Evolutionary conservation across 35 echinoderm and acorn worm genomes (phyloP), one percentile per base, ranked within the genome.

Genomic region (Acanthaster planci): DNA sequence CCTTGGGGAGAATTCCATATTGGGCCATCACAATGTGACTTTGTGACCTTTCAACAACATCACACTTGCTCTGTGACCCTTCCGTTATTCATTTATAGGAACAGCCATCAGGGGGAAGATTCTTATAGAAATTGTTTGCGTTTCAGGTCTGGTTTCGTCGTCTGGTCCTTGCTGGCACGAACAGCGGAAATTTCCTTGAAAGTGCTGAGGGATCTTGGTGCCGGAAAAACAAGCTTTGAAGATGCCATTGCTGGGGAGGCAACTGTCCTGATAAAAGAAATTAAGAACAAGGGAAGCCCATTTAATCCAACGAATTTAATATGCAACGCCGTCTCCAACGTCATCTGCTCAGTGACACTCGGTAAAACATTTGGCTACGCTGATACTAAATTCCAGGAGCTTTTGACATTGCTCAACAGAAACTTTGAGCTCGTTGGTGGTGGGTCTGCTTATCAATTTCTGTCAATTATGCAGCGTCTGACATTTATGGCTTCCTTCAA

Each of bases 301-400:
- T 31, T 78, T 4, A 39, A 78, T 78, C 76, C 76, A 16, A 32
- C 32, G 2, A 23, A 10, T 31, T 78, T 26, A 16, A 6, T 78
- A 2, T 1, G 31, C 5, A 78, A 32, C 76, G 76, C 76, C 17
- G 35, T 78, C 35, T 78, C 76, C 1, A 78, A 78, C 39, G 35
- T 78, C 76, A 78, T 78, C 35, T 78, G 76, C 17, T 78, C 76
- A 1, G 76, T 78, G 31, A 39, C 39, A 2, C 35, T 78, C 35
- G 76, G 76, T 37, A 78, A 78, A 78, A 26, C 12, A 78, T 78
- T 78, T 17, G 76, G 36, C 1, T 78, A 78, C 17, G 8, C 22
- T 37, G 76, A 78, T 17, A 17, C 8, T 35, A 78, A 26, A 35
- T 78, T 31, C 17, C 32, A 31, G 35, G 35, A 37, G 39, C 35